A percentile compares a stretch with the other conserved stretches of the same genome.
Conservation (phyloP, 2,113 vertebrate species). For the Ceratotherium simum region DNA sequence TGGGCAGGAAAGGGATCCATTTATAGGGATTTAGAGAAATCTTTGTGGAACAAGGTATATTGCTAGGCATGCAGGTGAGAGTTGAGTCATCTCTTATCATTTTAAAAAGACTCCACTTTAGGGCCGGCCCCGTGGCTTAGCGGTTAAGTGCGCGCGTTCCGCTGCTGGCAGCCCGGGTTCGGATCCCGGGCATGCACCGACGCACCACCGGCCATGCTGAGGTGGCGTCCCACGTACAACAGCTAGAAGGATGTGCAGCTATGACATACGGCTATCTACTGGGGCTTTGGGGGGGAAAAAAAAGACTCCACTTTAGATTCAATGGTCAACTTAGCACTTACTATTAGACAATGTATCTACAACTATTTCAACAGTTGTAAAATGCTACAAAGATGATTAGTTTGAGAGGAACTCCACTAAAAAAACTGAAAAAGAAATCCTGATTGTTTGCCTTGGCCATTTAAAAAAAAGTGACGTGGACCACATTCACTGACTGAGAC, state of each 20-base stretch:
- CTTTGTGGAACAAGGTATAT: neutral
- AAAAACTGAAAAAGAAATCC: neutral
- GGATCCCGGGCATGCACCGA: no score
- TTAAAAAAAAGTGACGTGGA: neutral
- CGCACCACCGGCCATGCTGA: no score
- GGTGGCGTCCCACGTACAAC: no score
- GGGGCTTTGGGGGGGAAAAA: no score
- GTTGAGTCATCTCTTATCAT: neutral
- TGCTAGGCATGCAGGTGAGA: no score
- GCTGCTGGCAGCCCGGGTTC: no score
- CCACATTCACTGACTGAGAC: no score
- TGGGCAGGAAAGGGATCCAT: neutral
- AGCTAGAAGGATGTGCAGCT: no score
- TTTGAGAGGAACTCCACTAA: neutral
- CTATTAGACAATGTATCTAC: neutral
- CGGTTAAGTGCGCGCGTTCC: no score
- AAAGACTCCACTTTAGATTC: neutral
- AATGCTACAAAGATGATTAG: neutral
- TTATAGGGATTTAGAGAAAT: neutral
- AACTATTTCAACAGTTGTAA: neutral
- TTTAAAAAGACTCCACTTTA: neutral
- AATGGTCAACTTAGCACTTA: neutral
- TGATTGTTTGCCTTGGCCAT: neutral
- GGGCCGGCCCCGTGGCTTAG: neutral
- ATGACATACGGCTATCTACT: no score